Base-by-base conservation (phyloP, 2,113 vertebrate genomes). In the Halcyon senegalensis region DNA sequence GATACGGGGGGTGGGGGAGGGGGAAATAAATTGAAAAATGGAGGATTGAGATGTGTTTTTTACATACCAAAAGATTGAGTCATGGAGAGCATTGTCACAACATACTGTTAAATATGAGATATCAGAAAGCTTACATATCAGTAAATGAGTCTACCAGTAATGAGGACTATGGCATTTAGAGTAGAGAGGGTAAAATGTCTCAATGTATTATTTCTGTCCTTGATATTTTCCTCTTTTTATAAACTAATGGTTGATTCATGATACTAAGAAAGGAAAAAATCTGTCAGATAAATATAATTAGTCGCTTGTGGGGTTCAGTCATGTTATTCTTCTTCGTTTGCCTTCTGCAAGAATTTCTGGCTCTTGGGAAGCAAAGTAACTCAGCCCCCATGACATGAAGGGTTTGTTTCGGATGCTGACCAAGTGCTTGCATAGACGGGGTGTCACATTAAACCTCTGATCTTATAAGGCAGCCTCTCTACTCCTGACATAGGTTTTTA, bases 351-450 rank as follows among this genome's bases (percentile, higher is more conserved):
- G 60, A 59, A 39, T 78, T 56, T 84, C 84, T 91, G 39, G 23
- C 72, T 74, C 41, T 83, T 35, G 35, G 60, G 46, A 73, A 59
- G 35, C 31, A 33, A 66, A 83, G 10, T 31, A 76, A 27, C 41
- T 74, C 0, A 0, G 66, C 56, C 16, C 12, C 39, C 28, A 0
- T 50, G 82, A 30, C 13, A 14, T 2, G 35, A 28, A 10, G 39
- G 63, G 18, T 51, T 90, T 76, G 31, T 41, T 90, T 62, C 18
- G 66, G 77, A 10, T 44, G 41, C 66, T 94, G 82, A 37, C 81
- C 92, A 20, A 31, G 44, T 20, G 8, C 30, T 78, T 48, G 53
- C 51, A 80, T 77, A 76, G 85, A 73, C 67, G 87, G 58, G n/a
- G 30, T 55, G 89, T 59, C 82, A 77, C 24, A 27, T 62, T 44